Conservation (phyloP, 2,113 vertebrate species). For the Melanerpes formicivorus region DNA sequence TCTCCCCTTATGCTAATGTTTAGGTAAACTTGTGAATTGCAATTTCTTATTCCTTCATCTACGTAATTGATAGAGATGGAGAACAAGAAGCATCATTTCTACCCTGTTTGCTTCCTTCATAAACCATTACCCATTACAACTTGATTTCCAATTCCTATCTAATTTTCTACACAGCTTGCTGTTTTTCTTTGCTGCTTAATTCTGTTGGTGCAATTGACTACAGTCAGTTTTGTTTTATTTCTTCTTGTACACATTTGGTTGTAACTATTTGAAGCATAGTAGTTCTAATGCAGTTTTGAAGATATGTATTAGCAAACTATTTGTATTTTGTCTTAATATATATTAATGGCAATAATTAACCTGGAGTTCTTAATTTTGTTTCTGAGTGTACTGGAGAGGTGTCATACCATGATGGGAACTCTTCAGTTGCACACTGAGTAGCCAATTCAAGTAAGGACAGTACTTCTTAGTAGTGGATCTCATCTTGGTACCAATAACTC, state of each 20-base stretch:
- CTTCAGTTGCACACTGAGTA: background rate
- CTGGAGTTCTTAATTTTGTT: background rate
- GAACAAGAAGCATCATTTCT: background rate
- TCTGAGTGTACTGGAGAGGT: background rate
- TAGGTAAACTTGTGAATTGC: background rate
- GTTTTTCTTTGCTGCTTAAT: background rate
- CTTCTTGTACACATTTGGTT: background rate
- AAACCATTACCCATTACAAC: constrained; percentile 10
- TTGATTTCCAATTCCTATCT: constrained; percentile 43
- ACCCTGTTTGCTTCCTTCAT: background rate
- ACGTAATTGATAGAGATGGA: constrained; percentile 20
- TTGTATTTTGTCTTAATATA: background rate
- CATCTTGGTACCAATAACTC: background rate
- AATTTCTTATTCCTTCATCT: constrained; percentile 14
- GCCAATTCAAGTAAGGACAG: background rate
- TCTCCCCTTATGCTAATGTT: background rate
- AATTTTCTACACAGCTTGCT: constrained; percentile 33
- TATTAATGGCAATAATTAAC: background rate
- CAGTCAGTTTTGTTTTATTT: background rate
- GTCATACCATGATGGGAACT: background rate
- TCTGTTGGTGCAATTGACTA: background rate
- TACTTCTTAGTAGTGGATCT: background rate
- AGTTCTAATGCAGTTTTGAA: background rate
- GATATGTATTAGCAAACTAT: background rate
- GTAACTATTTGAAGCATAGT: background rate